Evolutionary conservation across 1,140 invertebrate genomes (phyloP).

Genomic region (Brachionus asplanchnoidis): DNA sequence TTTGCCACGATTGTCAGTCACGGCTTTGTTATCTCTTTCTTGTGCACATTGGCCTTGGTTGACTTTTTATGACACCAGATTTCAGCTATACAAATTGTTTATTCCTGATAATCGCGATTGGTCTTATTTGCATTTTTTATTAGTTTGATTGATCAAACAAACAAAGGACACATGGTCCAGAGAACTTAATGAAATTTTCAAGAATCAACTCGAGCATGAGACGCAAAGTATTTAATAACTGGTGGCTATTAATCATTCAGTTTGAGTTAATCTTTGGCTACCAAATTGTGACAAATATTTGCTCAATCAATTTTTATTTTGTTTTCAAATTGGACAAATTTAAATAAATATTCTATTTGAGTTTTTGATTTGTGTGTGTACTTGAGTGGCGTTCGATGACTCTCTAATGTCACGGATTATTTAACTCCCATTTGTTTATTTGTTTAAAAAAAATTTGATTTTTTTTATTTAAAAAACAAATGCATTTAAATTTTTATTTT

Average conservation of each 20-base stretch:
- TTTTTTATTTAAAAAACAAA: too few relatives aligned
- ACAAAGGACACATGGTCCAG: neutral
- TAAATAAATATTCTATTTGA: neutral
- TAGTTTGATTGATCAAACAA: conserved; percentile 13
- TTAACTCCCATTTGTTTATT: neutral
- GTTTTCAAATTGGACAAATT: neutral
- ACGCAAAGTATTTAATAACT: conserved; percentile 17
- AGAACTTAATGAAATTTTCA: conserved; percentile 1
- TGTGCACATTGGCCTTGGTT: neutral
- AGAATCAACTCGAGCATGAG: neutral
- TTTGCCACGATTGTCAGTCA: neutral
- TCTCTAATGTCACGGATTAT: neutral
- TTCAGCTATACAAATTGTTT: conserved; percentile 13
- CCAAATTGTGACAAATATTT: neutral
- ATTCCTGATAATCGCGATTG: neutral
- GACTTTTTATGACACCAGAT: neutral
- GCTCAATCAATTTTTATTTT: neutral
- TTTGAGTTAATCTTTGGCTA: neutral
- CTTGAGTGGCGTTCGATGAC: neutral
- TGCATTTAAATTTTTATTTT: too few relatives aligned
- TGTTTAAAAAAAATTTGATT: too few relatives aligned
- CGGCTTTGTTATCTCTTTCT: neutral
- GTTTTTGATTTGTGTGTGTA: neutral
- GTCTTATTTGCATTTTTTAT: conserved; percentile 36
- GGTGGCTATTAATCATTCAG: conserved; percentile 22